Evolutionary conservation across 2,113 vertebrate species (phyloP).

Genomic region (Chionis minor): DNA sequence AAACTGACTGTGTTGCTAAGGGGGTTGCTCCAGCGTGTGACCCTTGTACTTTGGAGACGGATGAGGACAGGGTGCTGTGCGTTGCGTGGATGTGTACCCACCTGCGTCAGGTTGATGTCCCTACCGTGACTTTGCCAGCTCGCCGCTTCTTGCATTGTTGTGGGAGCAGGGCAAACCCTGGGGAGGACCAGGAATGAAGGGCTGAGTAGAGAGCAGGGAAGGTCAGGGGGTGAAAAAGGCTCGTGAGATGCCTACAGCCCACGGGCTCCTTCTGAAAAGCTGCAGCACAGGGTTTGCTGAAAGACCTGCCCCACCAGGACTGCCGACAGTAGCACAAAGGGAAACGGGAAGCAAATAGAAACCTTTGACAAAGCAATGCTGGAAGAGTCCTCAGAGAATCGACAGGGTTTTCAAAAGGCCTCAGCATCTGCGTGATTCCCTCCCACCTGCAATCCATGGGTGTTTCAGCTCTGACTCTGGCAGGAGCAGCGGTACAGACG

Average conservation of each 20-base stretch:
- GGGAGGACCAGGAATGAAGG: neutral
- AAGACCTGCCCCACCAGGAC: neutral
- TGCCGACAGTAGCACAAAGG: neutral
- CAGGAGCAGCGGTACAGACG: neutral
- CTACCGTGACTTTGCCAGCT: neutral
- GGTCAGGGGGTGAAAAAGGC: neutral
- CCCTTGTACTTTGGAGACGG: rapidly evolving
- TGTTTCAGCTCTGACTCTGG: neutral
- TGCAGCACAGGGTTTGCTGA: neutral
- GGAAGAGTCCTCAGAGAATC: neutral
- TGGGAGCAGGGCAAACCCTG: neutral
- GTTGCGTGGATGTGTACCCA: neutral
- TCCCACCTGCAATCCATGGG: neutral
- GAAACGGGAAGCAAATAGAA: neutral
- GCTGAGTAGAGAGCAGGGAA: neutral
- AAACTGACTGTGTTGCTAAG: neutral
- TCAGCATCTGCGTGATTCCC: neutral
- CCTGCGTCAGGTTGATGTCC: neutral
- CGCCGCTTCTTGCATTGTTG: neutral
- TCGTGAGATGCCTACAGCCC: neutral
- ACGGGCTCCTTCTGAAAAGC: neutral
- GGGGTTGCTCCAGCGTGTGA: neutral
- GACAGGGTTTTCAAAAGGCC: neutral
- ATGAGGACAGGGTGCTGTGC: neutral
- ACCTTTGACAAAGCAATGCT: neutral